These are phyloP conservation scores for Orius laevigatus DNA, from an alignment of 1,140 invertebrate genomes.

Conservation along the genomic window DNA sequence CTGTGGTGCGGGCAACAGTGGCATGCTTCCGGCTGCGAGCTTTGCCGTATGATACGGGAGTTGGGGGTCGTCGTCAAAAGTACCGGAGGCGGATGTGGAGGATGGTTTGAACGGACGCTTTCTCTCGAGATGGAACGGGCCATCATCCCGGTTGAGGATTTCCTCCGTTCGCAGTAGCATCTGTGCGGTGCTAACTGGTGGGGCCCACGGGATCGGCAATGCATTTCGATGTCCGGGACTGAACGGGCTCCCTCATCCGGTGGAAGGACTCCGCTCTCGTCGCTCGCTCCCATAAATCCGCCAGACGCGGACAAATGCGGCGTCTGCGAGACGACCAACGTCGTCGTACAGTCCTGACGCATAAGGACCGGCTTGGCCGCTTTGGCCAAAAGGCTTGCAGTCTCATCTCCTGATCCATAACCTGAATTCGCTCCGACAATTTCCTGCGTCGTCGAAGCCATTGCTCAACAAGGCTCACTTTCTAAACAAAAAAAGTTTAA, in stretches of 20 bases:
- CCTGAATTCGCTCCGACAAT: constrained; percentile 37
- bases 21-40: constrained; percentile 65
- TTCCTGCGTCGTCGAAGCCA: constrained; percentile 22
- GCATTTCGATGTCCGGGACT: constrained; percentile 75
- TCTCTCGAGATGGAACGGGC: constrained; percentile 33
- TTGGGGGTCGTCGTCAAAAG: constrained; percentile 45
- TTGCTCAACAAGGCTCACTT: not conserved
- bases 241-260: constrained; percentile 45
- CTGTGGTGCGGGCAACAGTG: constrained; percentile 37
- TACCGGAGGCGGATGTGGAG: constrained; percentile 41
- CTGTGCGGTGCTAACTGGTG: constrained; percentile 25
- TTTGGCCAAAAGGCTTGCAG: constrained; percentile 45
- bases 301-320: constrained; percentile 54
- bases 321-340: constrained; percentile 42
- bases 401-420: constrained; percentile 59
- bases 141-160: constrained; percentile 24
- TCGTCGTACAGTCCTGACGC: constrained; percentile 64
- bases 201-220: constrained; percentile 38
- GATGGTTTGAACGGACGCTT: constrained; percentile 44
- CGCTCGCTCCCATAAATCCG: constrained; percentile 44
- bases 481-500: constrained; percentile 1
- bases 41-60: constrained; percentile 69
- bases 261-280: constrained; percentile 44
- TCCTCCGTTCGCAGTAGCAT: constrained; percentile 24
- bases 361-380: constrained; percentile 54